Evolutionary conservation across 2,113 vertebrate genomes (phyloP), one percentile per base, ranked within the genome.

Genomic region (Gymnocephalus cernua): DNA sequence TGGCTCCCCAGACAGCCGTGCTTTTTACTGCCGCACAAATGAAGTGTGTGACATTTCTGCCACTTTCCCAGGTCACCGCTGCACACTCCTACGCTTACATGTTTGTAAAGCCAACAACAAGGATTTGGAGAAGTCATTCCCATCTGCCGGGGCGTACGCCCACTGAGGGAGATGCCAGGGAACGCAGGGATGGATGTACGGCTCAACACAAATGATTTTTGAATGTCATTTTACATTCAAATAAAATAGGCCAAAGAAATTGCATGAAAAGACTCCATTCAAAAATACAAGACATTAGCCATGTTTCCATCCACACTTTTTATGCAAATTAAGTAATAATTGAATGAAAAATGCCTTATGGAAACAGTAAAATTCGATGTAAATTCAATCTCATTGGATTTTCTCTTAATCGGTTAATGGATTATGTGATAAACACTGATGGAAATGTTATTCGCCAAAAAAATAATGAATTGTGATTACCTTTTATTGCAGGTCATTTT

Each of bases 11-110:
- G 89, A 90, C 84, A 92, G 87, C 80, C 38, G 47, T 47, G 85
- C 85, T 88, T 91, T 92, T 89, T 90, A 78, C 93, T 73, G 88
- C 86, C 48, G 8, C 73, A 44, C 86, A 88, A 88, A 87, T 88
- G 90, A 89, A 91, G 89, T 70, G 29, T 80, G 87, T 93, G 93
- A 91, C 92, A 91, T 92, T 91, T 88, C 85, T 87, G 76, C 81
- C 80, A 78, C 81, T 79, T 83, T 71, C 73, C 72, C 85, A 82
- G 90, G 82, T 90, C 86, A 83, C 56, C 14, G 4, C 72, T 54
- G 73, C 66, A 77, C 77, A 51, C 79, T 79, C 70, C 63, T 44
- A 44, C 77, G 63, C 51, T 81, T 76, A 54, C 21, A 63, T 2
- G 2, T 80, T 81, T 80, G 71, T 73, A 72, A 74, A 82, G 50